These are phyloP conservation scores for Sinocyclocheilus grahami DNA, from an alignment of 2,113 vertebrate species.

Conservation along the genomic window DNA sequence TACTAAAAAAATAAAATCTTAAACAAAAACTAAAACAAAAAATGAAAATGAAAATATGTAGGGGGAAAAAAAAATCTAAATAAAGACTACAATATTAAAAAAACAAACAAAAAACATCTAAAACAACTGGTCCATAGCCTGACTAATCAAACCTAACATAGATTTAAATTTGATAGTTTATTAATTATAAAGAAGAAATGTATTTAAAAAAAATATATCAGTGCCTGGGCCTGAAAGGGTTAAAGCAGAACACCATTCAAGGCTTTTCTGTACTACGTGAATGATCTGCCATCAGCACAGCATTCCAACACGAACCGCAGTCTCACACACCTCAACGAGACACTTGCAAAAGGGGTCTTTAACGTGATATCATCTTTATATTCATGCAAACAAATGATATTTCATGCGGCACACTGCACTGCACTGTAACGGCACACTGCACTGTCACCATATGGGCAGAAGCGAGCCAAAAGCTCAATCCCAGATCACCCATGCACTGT, in stretches of 20 bases:
- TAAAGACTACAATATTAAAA: not conserved
- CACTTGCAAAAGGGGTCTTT: not conserved
- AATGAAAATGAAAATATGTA: not conserved
- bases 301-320: not conserved
- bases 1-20: not conserved
- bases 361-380: conserved; percentile 34
- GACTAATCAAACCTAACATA: not conserved
- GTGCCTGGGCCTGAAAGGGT: not conserved
- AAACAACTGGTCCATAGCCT: too few species aligned
- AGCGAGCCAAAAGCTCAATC: conserved; percentile 38
- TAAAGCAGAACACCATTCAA: not conserved
- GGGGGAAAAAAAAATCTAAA: not conserved
- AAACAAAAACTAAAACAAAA: not conserved
- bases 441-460: conserved; percentile 25
- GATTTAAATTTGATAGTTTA: not conserved
- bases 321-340: not conserved
- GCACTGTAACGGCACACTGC: conserved; percentile 7
- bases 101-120: too few species aligned
- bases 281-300: conserved; percentile 1
- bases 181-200: too few species aligned
- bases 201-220: not conserved
- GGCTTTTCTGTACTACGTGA: not conserved
- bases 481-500: conserved; percentile 46
- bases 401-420: conserved; percentile 29
- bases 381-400: conserved; percentile 36